Evolutionary conservation across 1,140 invertebrate species (phyloP).

Genomic region (Ctenoplectra terminalis): DNA sequence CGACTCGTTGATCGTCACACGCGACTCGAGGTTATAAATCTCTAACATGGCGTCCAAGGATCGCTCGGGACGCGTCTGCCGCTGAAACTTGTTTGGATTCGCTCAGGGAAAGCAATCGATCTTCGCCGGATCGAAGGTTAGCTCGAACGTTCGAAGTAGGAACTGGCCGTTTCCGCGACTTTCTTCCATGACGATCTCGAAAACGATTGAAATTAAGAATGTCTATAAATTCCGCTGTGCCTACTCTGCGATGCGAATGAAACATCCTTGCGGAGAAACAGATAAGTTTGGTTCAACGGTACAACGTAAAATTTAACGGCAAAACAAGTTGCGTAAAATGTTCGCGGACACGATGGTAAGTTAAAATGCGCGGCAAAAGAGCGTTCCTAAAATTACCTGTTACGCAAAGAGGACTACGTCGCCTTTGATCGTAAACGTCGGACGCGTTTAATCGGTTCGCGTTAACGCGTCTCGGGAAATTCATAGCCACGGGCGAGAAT

Average conservation of each 20-base stretch:
- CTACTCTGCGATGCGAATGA: too few species aligned
- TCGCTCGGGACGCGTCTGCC: not conserved
- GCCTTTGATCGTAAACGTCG: conserved; percentile 3
- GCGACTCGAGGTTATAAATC: not conserved
- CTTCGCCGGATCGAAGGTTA: conserved; percentile 24
- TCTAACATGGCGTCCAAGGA: not conserved
- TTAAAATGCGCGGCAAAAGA: conserved; percentile 25
- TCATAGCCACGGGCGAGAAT: conserved; percentile 12
- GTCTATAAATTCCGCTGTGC: too few species aligned
- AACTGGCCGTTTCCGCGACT: conserved; percentile 15
- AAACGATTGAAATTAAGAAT: not conserved
- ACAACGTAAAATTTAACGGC: conserved; percentile 45
- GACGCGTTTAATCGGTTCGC: conserved; percentile 25
- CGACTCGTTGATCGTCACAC: not conserved
- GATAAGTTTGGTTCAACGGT: too few species aligned
- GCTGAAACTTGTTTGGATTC: not conserved
- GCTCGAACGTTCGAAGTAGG: too few species aligned
- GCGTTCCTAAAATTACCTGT: conserved; percentile 56
- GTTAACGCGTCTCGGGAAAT: conserved; percentile 14
- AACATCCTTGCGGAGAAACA: too few species aligned
- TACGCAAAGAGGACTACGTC: conserved; percentile 34
- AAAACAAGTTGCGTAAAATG: conserved; percentile 49
- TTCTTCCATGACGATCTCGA: not conserved
- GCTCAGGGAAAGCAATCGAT: conserved; percentile 25
- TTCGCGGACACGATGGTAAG: not conserved